Conservation (phyloP, 1,140 invertebrate species). For the Temnothorax nylanderi region DNA sequence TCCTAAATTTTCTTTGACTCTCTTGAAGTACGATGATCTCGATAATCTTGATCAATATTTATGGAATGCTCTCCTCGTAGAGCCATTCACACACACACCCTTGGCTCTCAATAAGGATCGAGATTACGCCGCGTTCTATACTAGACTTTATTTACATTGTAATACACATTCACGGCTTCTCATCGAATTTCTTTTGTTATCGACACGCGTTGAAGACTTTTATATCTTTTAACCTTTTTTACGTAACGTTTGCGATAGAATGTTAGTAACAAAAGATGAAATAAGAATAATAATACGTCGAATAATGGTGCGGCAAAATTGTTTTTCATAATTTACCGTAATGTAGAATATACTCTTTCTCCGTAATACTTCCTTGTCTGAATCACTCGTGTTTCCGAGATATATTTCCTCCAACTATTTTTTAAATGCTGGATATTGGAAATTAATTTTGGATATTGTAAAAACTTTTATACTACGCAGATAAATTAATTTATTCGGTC, state of each 20-base stretch:
- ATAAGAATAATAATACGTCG: slow-evolving; percentile 23
- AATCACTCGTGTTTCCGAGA: neutral
- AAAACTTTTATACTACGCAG: neutral
- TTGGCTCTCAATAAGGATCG: slow-evolving; percentile 6
- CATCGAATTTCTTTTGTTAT: slow-evolving; percentile 14
- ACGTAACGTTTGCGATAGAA: neutral
- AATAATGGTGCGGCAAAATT: neutral
- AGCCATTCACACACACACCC: neutral
- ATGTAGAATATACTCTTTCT: too few relatives aligned
- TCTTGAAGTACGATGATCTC: neutral
- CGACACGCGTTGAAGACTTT: neutral
- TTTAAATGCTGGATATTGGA: neutral
- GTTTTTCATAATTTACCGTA: neutral
- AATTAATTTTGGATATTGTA: neutral
- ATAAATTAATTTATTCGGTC: neutral
- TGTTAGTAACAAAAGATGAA: neutral
- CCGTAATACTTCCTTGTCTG: too few relatives aligned
- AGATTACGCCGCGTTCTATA: neutral
- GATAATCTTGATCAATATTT: slow-evolving; percentile 35
- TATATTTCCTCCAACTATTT: neutral
- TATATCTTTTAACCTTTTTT: neutral
- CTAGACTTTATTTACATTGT: slow-evolving; percentile 15
- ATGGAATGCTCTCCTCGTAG: neutral
- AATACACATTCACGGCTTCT: slow-evolving; percentile 14
- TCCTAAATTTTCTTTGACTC: neutral